phyloP scores from a whole-genome alignment of 1,140 invertebrate genomes.

The Drosophila busckii region DNA sequence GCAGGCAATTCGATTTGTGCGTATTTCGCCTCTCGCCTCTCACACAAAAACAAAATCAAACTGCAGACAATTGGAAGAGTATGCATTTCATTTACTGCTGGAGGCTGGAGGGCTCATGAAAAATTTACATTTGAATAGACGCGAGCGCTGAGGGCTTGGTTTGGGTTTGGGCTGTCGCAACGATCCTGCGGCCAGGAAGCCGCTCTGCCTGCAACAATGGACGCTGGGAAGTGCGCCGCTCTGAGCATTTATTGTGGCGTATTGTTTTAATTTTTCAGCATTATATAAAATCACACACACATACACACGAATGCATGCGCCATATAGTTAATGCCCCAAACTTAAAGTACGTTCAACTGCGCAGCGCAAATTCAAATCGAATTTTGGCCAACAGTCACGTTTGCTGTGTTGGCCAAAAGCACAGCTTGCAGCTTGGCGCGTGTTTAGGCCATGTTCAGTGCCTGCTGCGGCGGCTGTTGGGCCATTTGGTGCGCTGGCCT shows the following conservation, averaged over 20 bases:
- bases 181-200: conserved; percentile 32
- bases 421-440: conserved; percentile 38
- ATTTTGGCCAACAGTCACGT: conserved; percentile 3
- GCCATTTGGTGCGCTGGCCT: too few relatives aligned
- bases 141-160: conserved; percentile 4
- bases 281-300: conserved; percentile 35
- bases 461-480: background rate
- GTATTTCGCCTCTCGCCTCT: conserved; percentile 25
- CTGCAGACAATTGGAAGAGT: conserved; percentile 46
- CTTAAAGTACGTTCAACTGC: conserved; percentile 20
- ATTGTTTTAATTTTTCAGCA: conserved; percentile 72
- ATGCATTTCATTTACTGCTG: conserved; percentile 64
- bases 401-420: conserved; percentile 12
- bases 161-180: conserved; percentile 24
- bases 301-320: conserved; percentile 28
- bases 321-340: background rate
- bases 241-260: conserved; percentile 70
- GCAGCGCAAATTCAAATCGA: conserved; percentile 2
- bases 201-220: conserved; percentile 54
- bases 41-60: conserved; percentile 36
- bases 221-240: conserved; percentile 58
- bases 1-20: conserved; percentile 72
- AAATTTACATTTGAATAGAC: conserved; percentile 77
- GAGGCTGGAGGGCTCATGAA: conserved; percentile 63
- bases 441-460: conserved; percentile 25